Conservation (phyloP, 2,888 invertebrate genomes). For the Hermodice carunculata region DNA sequence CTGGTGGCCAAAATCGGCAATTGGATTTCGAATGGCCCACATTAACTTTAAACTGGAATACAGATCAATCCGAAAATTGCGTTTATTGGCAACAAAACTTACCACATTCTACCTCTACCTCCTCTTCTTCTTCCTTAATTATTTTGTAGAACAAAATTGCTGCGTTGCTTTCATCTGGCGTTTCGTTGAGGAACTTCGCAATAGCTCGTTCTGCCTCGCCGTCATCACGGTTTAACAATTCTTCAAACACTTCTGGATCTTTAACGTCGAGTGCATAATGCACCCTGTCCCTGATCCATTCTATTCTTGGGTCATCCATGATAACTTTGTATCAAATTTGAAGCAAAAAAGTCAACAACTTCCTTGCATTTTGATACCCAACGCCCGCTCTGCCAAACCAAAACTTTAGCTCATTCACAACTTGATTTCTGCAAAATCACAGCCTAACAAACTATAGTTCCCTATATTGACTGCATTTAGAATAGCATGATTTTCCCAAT, state of each 20-base stretch:
- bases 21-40: too few relatives aligned
- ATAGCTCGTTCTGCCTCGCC: slow-evolving; percentile 64
- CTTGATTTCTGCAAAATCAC: too few relatives aligned
- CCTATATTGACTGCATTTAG: too few relatives aligned
- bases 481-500: too few relatives aligned
- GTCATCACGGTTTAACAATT: slow-evolving; percentile 67
- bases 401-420: too few relatives aligned
- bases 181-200: slow-evolving; percentile 68
- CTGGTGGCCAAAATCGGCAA: too few relatives aligned
- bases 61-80: neutral
- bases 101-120: slow-evolving; percentile 70
- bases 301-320: slow-evolving; percentile 69
- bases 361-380: too few relatives aligned
- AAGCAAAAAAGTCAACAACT: too few relatives aligned
- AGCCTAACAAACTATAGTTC: too few relatives aligned
- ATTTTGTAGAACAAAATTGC: slow-evolving; percentile 68
- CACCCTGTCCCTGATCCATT: slow-evolving; percentile 67
- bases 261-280: slow-evolving; percentile 62
- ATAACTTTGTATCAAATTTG: too few relatives aligned
- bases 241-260: slow-evolving; percentile 66
- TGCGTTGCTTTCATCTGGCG: slow-evolving; percentile 64
- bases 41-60: neutral
- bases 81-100: too few relatives aligned
- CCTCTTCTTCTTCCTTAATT: slow-evolving; percentile 66
- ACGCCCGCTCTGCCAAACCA: too few relatives aligned